Base-by-base conservation (phyloP, 2,888 invertebrate genomes). In the Nephrocerus scutellatus region DNA sequence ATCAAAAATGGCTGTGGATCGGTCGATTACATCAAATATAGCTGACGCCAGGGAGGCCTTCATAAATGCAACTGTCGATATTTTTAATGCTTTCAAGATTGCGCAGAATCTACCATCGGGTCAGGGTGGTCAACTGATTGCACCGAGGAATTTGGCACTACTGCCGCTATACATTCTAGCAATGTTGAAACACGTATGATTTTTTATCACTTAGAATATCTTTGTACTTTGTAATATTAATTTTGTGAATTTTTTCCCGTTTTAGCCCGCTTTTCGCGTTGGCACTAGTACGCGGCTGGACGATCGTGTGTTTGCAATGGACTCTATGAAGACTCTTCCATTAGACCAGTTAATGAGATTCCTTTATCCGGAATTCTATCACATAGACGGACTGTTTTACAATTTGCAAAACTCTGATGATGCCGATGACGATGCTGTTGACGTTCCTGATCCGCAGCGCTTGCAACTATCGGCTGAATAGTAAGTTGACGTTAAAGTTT, bases 1-100 rank as follows among this genome's bases (percentile, higher is more conserved):
- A 19, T 80, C 90, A 16, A 97, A 97, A 77, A 97, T 99, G 95
- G 96, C 95, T 46, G 95, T 92, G 43, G 97, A 98, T 68, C 77
- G 93, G 29, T 87, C 89, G 46, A 74, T 85, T 55, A 76, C 84
- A 26, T 83, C 90, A 18, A 90, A 85, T 32, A 72, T 97, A 60
- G 74, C 83, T 6, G 97, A 98, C 68, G 96, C 97, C 1, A 76
- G 95, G 26, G 98, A 98, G 66, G 98, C 97, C 9, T 79, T 98
- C 39, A 85, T 93, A 52, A 97, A 95, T 71, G 93, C 91, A 16
- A 90, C 86, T 1, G 80, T 92, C 41, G 98, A 98, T 73, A 83
- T 88, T 47, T 68, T 91, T 33, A 77, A 80, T 45, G 79, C 87
- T 39, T 89, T 80, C 60, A 80, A 80, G 59, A 58, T 79, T 41